Evolutionary conservation across 2,888 invertebrate genomes (phyloP).

Genomic region (Syrista parreyssii): DNA sequence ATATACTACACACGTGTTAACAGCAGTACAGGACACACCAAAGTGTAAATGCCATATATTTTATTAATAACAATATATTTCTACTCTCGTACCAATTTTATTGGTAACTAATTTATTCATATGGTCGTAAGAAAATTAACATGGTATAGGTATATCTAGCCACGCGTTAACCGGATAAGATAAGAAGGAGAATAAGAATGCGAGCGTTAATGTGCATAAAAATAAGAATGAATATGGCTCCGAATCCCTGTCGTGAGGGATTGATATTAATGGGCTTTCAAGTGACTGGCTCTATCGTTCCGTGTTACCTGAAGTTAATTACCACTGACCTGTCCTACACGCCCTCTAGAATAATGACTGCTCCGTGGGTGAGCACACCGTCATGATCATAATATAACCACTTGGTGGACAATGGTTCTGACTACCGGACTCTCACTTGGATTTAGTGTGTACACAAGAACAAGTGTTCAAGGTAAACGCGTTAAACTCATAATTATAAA

Average conservation of each 20-base stretch:
- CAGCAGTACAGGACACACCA: too few species aligned
- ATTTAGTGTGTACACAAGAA: background rate
- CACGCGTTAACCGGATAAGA: background rate
- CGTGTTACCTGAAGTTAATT: slow-evolving; percentile 3
- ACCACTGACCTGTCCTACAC: background rate
- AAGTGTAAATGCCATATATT: too few species aligned
- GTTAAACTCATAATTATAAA: background rate
- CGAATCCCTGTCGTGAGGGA: background rate
- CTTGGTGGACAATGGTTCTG: background rate
- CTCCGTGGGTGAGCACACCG: background rate
- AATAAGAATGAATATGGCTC: background rate
- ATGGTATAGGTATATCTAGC: background rate
- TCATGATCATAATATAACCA: background rate
- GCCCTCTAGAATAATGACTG: background rate
- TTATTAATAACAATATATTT: too few species aligned
- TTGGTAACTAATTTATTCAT: too few species aligned
- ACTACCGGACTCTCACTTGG: background rate
- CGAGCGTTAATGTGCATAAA: background rate
- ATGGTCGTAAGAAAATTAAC: too few species aligned
- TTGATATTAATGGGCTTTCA: slow-evolving; percentile 5
- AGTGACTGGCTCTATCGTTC: slow-evolving; percentile 3
- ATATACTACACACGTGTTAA: too few species aligned
- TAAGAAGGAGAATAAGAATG: background rate
- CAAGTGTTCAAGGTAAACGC: background rate
- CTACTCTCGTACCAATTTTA: too few species aligned